These are phyloP conservation scores for Cryptophagus acutangulus DNA, from an alignment of 2,888 invertebrate species.

Conservation along the genomic window DNA sequence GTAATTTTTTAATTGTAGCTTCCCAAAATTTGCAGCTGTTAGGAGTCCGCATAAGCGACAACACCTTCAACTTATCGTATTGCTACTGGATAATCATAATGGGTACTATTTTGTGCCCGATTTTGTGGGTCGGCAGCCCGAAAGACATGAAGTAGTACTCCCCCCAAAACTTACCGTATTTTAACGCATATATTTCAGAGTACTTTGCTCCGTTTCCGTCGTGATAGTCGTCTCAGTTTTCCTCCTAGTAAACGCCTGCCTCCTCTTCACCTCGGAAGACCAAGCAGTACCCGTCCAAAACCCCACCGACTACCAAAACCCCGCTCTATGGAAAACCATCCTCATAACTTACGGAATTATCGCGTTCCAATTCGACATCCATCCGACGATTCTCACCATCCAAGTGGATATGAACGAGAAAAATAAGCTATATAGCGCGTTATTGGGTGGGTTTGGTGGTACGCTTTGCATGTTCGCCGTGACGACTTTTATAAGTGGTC, in stretches of 20 bases:
- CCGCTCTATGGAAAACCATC: constrained; percentile 53
- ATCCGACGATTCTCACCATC: constrained; percentile 79
- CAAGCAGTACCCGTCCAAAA: constrained; percentile 23
- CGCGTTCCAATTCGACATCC: constrained; percentile 74
- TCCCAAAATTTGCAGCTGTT: constrained; percentile 75
- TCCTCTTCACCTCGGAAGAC: constrained; percentile 44
- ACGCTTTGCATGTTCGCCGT: constrained; percentile 61
- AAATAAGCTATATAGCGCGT: constrained; percentile 65
- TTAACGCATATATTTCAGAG: no score
- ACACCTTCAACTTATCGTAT: constrained; percentile 64
- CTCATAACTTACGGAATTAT: constrained; percentile 63
- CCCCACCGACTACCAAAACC: constrained; percentile 23
- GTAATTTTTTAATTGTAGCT: constrained; percentile 55
- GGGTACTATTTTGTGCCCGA: constrained; percentile 67
- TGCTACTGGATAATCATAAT: constrained; percentile 80
- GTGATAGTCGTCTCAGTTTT: constrained; percentile 61
- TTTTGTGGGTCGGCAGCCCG: constrained; percentile 86
- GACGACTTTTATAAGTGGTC: constrained; percentile 58
- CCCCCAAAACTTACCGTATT: constrained; percentile 23
- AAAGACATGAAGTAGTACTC: constrained; percentile 79
- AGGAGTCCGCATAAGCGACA: constrained; percentile 64
- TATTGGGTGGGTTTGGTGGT: constrained; percentile 63
- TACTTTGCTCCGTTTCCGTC: constrained; percentile 62
- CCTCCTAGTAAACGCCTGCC: constrained; percentile 61
- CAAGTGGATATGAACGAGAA: constrained; percentile 88